phyloP scores from a whole-genome alignment of 2,113 vertebrate genomes.

The Barbus barbus region DNA sequence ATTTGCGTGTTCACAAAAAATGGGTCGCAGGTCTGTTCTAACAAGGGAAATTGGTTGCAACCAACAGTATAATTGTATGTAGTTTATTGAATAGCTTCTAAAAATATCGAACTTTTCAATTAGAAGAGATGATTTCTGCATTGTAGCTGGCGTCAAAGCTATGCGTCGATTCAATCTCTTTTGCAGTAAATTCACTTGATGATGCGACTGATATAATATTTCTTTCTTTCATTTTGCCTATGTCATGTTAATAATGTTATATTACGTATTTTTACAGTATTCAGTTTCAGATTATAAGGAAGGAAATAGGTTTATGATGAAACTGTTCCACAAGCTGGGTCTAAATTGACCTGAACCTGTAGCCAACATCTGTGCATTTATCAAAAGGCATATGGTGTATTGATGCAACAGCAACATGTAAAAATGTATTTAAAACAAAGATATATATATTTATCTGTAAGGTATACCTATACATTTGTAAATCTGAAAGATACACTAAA shows the following conservation, averaged over 20 bases:
- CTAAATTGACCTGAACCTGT: not conserved
- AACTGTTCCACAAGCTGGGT: not conserved
- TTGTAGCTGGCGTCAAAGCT: not conserved
- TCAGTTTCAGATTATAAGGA: constrained; percentile 18
- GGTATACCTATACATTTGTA: not conserved
- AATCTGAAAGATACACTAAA: not conserved
- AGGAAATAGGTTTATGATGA: not conserved
- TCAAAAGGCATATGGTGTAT: not conserved
- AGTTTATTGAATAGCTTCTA: not conserved
- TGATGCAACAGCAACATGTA: not conserved
- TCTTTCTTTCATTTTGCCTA: not conserved
- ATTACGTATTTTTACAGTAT: not conserved
- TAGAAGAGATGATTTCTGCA: not conserved
- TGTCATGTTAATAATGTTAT: not conserved
- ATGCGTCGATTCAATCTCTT: not conserved
- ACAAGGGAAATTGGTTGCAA: no score
- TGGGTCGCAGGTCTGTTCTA: not conserved
- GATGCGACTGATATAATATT: not conserved
- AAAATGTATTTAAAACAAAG: not conserved
- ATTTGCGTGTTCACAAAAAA: not conserved
- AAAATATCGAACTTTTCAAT: not conserved
- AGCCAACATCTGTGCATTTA: not conserved
- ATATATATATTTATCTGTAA: no score
- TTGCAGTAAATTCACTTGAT: not conserved
- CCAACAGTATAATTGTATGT: not conserved